Percentiles rank a stretch among this genome's conserved stretches.
These are phyloP conservation scores for Calliscelio sp. DNA, from an alignment of 2,888 invertebrate genomes.

Conservation along the genomic window DNA sequence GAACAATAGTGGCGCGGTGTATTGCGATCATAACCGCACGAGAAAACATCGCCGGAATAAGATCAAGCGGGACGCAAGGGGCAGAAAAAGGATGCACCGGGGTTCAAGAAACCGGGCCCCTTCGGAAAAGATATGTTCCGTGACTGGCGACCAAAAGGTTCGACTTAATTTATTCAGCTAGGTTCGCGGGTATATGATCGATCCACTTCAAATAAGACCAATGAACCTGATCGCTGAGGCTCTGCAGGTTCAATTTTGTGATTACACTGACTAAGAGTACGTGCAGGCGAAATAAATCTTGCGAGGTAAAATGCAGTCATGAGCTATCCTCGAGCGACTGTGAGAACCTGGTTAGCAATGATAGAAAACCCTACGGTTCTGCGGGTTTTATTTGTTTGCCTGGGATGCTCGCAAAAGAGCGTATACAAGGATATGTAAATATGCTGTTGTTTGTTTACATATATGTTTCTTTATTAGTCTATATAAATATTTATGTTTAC, in stretches of 20 bases:
- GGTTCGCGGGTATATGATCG: constrained; percentile 61
- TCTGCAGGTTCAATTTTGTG: constrained; percentile 63
- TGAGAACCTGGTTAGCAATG: constrained; percentile 61
- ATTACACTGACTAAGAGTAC: constrained; percentile 40
- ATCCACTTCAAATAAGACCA: constrained; percentile 68
- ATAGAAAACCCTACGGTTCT: constrained; percentile 46
- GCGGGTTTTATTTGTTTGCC: constrained; percentile 32
- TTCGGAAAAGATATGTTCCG: constrained; percentile 39
- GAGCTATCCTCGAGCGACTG: constrained; percentile 56
- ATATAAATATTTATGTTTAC: too few species aligned
- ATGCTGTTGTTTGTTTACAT: too few species aligned
- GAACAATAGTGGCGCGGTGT: constrained; percentile 67
- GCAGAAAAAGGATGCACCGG: constrained; percentile 16
- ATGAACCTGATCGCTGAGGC: constrained; percentile 38
- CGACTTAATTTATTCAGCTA: constrained; percentile 78
- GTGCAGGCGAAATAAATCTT: constrained; percentile 57
- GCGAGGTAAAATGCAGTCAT: constrained; percentile 43
- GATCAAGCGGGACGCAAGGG: constrained; percentile 42
- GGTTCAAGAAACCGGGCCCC: constrained; percentile 51
- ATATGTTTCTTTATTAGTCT: too few species aligned
- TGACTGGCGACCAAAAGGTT: constrained; percentile 76
- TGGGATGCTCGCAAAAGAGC: too few species aligned
- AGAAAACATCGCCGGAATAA: constrained; percentile 56
- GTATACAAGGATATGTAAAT: too few species aligned
- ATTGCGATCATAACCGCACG: constrained; percentile 52